Evolutionary conservation across 1,140 invertebrate species (phyloP).

Genomic region (Ectropis grisescens): DNA sequence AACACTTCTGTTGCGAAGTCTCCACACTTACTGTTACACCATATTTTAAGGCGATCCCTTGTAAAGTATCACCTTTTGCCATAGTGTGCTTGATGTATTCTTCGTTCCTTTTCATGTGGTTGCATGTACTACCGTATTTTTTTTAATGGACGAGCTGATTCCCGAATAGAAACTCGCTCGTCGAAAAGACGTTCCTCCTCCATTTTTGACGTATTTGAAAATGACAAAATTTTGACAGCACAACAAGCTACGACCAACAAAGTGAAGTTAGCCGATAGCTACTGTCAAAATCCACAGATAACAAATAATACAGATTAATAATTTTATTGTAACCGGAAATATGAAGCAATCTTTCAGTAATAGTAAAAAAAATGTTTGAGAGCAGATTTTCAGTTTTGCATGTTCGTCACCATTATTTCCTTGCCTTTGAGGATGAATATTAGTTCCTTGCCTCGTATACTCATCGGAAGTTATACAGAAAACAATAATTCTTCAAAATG

Average conservation of each 20-base stretch:
- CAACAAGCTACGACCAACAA: constrained; percentile 7
- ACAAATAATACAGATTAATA: too few species aligned
- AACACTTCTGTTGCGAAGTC: constrained; percentile 41
- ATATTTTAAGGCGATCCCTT: constrained; percentile 93
- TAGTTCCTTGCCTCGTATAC: too few species aligned
- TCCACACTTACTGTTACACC: constrained; percentile 85
- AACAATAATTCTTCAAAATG: too few species aligned
- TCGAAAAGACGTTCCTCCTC: constrained; percentile 82
- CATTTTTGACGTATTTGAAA: constrained; percentile 66
- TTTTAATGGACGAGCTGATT: constrained; percentile 85
- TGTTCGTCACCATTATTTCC: too few species aligned
- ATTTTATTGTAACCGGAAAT: too few species aligned
- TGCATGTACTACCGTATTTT: constrained; percentile 91
- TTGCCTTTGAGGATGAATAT: too few species aligned
- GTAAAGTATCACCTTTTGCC: constrained; percentile 86
- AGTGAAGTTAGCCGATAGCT: constrained; percentile 19
- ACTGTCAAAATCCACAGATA: too few species aligned
- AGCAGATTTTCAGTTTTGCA: too few species aligned
- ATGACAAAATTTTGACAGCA: constrained; percentile 22
- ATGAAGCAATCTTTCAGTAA: too few species aligned
- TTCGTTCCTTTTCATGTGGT: constrained; percentile 75
- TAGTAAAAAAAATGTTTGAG: too few species aligned
- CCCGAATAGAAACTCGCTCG: constrained; percentile 87
- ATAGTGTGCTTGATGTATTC: constrained; percentile 86
- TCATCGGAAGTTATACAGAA: too few species aligned